Conservation (phyloP, 2,888 invertebrate genomes). For the Drosophila hamatofila region DNA sequence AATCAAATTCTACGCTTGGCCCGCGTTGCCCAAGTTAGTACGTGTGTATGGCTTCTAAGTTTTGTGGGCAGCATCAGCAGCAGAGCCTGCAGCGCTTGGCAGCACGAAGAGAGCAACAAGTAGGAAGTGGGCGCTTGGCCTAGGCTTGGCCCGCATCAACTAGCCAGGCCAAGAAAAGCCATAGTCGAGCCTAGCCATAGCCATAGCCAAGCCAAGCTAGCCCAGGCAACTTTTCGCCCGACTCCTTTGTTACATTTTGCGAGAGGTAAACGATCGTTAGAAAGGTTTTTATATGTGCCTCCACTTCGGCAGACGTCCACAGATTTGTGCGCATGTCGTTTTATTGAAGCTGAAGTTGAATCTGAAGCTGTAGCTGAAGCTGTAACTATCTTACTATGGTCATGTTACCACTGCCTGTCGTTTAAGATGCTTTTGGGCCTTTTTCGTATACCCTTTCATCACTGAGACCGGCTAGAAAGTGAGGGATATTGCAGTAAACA, state of each 20-base stretch:
- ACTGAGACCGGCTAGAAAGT: not conserved
- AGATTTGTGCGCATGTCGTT: conserved; percentile 76
- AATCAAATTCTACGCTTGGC: conserved; percentile 69
- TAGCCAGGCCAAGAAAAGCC: conserved; percentile 36
- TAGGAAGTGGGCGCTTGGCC: conserved; percentile 79
- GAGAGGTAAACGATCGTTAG: conserved; percentile 82
- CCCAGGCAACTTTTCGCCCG: conserved; percentile 59
- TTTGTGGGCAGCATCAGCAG: conserved; percentile 42
- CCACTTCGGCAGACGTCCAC: conserved; percentile 56
- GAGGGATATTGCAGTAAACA: not conserved
- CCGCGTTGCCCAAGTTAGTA: conserved; percentile 42
- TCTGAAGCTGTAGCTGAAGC: conserved; percentile 21
- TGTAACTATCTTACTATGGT: conserved; percentile 68
- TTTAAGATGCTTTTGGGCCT: conserved; percentile 74
- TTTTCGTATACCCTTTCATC: conserved; percentile 19
- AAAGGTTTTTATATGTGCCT: conserved; percentile 73
- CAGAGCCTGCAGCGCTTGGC: conserved; percentile 30
- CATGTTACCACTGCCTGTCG: conserved; percentile 73
- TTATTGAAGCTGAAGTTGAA: conserved; percentile 63
- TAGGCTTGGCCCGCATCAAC: conserved; percentile 67
- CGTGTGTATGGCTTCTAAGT: conserved; percentile 42
- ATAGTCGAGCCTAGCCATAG: conserved; percentile 20
- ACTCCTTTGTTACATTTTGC: conserved; percentile 81
- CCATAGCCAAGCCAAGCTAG: conserved; percentile 35
- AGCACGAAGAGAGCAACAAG: conserved; percentile 57